Evolutionary conservation across 2,888 invertebrate species (phyloP).

Genomic region (Temnothorax unifasciatus): DNA sequence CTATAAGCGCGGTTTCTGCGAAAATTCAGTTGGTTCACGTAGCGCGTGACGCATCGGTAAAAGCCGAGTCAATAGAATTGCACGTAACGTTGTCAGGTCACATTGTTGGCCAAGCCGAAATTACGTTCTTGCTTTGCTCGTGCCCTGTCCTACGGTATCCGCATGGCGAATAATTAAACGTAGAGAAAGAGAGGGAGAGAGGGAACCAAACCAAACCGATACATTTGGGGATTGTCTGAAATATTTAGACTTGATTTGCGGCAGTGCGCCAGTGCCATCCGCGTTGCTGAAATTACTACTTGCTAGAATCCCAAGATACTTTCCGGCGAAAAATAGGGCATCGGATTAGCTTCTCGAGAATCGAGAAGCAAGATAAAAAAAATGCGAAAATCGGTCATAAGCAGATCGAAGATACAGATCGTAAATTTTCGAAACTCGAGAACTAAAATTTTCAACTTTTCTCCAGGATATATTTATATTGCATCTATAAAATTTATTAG

Average conservation of each 20-base stretch:
- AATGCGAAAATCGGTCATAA: background rate
- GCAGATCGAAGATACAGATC: background rate
- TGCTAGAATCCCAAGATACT: slow-evolving; percentile 18
- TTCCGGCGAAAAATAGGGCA: background rate
- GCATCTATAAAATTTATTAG: background rate
- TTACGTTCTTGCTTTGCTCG: slow-evolving; percentile 46
- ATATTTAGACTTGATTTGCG: slow-evolving; percentile 42
- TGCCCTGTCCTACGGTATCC: slow-evolving; percentile 25
- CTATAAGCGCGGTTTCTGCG: slow-evolving; percentile 8
- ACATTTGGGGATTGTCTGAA: slow-evolving; percentile 44
- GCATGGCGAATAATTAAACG: slow-evolving; percentile 49
- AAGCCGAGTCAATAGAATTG: slow-evolving; percentile 45
- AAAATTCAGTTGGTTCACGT: slow-evolving; percentile 44
- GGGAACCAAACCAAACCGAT: slow-evolving; percentile 18
- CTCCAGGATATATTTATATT: background rate
- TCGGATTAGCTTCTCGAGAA: background rate
- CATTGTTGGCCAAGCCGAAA: slow-evolving; percentile 31
- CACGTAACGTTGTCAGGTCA: slow-evolving; percentile 37
- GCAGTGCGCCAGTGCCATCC: background rate
- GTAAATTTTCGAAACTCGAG: background rate
- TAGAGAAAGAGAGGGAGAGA: background rate
- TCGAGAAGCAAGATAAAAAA: background rate
- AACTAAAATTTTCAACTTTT: background rate
- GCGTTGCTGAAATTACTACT: slow-evolving; percentile 44
- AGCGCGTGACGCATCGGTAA: slow-evolving; percentile 17